These are phyloP conservation scores for Heliconius melpomene DNA, from an alignment of 1,140 invertebrate species.

Conservation along the genomic window DNA sequence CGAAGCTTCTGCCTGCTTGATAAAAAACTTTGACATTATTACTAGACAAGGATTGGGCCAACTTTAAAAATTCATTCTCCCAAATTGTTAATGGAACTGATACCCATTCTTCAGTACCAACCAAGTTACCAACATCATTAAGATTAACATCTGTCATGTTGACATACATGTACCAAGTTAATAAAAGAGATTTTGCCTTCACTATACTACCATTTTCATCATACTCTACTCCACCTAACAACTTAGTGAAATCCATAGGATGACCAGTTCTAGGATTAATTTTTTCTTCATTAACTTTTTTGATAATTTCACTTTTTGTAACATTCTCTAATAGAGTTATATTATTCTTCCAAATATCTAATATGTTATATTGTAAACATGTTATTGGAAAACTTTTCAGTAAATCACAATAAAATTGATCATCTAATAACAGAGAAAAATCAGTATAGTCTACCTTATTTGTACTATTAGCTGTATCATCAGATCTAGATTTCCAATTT, in stretches of 20 bases:
- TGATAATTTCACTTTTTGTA: constrained; percentile 84
- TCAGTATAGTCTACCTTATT: constrained; percentile 71
- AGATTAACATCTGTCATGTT: constrained; percentile 85
- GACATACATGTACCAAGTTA: constrained; percentile 84
- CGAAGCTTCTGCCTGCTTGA: constrained; percentile 86
- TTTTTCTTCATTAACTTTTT: constrained; percentile 82
- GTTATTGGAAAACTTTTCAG: constrained; percentile 81
- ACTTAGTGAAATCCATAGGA: constrained; percentile 83
- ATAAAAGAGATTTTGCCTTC: constrained; percentile 83
- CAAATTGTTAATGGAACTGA: constrained; percentile 83
- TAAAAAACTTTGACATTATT: constrained; percentile 81
- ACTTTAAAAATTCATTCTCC: constrained; percentile 84
- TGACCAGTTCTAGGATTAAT: constrained; percentile 85
- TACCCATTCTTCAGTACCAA: constrained; percentile 89
- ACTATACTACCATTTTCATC: constrained; percentile 84
- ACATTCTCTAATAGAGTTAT: constrained; percentile 78
- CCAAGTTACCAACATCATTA: constrained; percentile 84
- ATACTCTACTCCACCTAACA: constrained; percentile 83
- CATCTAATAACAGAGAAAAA: constrained; percentile 79
- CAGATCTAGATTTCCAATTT: constrained; percentile 70
- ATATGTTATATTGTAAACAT: constrained; percentile 85
- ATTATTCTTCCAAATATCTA: constrained; percentile 87
- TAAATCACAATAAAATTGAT: constrained; percentile 82
- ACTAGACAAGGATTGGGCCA: constrained; percentile 71
- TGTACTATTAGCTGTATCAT: constrained; percentile 42